Evolutionary conservation across 1,140 invertebrate species (phyloP), one percentile per base, ranked within the genome.

Genomic region (Lineus longissimus): DNA sequence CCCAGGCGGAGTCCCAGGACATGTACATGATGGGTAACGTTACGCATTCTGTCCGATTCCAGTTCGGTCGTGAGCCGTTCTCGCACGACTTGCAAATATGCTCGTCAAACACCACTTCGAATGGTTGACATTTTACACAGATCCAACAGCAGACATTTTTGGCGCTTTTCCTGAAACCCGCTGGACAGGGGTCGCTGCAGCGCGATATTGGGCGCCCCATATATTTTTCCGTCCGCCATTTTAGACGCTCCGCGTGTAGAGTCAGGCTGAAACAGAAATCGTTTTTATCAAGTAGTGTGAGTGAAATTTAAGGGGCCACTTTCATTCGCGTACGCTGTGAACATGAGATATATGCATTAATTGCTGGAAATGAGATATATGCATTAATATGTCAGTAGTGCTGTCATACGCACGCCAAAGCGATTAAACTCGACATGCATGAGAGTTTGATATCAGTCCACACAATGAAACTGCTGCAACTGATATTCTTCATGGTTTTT

Each of bases 101-200:
- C 36, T 86, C 85, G 67, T 87, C 83, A 17, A 79, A 67, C 17
- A 87, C 79, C 64, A 83, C 86, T 70, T 89, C 85, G 63, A 85
- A 86, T 1, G 75, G 68, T 2, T 86, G 83, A 74, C 89, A 90
- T 55, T 84, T 76, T 22, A 84, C 82, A 66, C 88, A 90, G 2
- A 73, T 69, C 77, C 77, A 79, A 56, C 94, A 97, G 78, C 94
- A 96, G 76, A 92, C 94, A 78, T 92, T 91, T 83, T 95, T 96
- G 60, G 92, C 91, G 33, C 33, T 36, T 15, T 36, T 36, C 33
- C 33, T 36, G 76, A 86, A 82, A 25, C 88, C 88, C 11, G 83
- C 69, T 25, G 83, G 81, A 73, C 88, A 90, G 27, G 86, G 82
- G 23, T 85, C 82, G 68, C 86, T 88, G 76, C 89, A 90, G 13